Percentiles rank a stretch among this genome's conserved stretches.
Conservation (phyloP, 2,888 invertebrate species). For the Leucoma salicis region DNA sequence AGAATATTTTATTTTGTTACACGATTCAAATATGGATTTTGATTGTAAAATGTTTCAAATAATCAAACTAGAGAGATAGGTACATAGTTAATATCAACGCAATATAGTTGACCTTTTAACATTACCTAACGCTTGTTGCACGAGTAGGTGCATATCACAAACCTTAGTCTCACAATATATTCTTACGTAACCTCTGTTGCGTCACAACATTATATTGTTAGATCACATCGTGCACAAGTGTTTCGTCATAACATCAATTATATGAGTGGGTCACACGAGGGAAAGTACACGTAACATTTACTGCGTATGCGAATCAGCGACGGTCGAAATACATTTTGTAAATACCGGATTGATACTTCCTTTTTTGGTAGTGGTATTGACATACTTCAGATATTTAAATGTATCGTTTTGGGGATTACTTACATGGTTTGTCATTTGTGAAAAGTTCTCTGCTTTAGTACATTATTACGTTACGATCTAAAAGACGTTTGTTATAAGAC, state of each 20-base stretch:
- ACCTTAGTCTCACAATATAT: conserved; percentile 72
- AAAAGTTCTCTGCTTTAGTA: too few relatives aligned
- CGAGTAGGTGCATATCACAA: conserved; percentile 42
- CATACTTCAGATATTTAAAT: not conserved
- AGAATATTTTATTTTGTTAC: too few relatives aligned
- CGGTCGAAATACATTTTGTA: conserved; percentile 6
- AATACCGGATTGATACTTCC: conserved; percentile 5
- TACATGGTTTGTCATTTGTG: too few relatives aligned
- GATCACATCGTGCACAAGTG: conserved; percentile 44
- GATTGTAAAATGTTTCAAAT: too few relatives aligned
- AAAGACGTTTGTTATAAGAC: too few relatives aligned
- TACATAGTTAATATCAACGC: too few relatives aligned
- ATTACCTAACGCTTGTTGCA: too few relatives aligned
- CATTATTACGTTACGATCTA: too few relatives aligned
- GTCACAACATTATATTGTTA: conserved; percentile 49
- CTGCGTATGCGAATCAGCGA: conserved; percentile 11
- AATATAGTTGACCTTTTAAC: too few relatives aligned
- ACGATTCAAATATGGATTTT: too few relatives aligned
- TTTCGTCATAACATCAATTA: conserved; percentile 23
- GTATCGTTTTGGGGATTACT: not conserved
- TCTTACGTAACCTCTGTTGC: conserved; percentile 51
- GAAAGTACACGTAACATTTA: conserved; percentile 35
- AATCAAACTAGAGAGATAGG: too few relatives aligned
- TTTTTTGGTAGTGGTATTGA: conserved; percentile 12
- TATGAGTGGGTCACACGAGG: conserved; percentile 36